Conservation (phyloP, 2,113 vertebrate genomes). For the Macquaria ambigua region DNA sequence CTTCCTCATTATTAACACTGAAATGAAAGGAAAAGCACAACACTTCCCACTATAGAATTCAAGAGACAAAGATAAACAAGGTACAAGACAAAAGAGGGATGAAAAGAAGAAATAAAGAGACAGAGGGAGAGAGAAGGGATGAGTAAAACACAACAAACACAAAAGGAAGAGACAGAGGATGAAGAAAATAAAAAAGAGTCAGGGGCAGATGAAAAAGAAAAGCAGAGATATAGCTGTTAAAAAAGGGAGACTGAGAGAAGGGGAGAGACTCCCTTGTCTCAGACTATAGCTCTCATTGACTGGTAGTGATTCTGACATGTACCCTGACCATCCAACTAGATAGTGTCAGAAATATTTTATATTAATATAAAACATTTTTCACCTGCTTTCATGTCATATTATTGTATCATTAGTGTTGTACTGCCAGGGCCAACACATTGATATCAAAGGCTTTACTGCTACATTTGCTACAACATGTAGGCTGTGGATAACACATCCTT, state of each 20-base stretch:
- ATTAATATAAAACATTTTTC: neutral
- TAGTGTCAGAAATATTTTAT: conserved; percentile 18
- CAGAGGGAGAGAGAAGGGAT: neutral
- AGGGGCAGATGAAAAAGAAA: neutral
- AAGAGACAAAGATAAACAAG: neutral
- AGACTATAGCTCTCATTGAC: conserved; percentile 21
- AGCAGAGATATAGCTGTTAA: neutral
- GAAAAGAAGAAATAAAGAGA: neutral
- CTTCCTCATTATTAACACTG: conserved; percentile 17
- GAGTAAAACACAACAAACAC: neutral
- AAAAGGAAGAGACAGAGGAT: neutral
- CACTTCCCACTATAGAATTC: neutral
- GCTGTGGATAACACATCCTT: neutral
- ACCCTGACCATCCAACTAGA: conserved; percentile 14
- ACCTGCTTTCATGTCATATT: neutral
- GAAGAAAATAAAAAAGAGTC: neutral
- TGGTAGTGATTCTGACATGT: conserved; percentile 24
- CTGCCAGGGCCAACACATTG: neutral
- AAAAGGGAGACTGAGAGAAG: neutral
- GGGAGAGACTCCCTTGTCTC: conserved; percentile 14
- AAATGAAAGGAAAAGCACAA: neutral
- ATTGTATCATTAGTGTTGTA: neutral
- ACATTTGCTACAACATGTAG: neutral
- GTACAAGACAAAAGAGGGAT: neutral
- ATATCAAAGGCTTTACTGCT: neutral